Evolutionary conservation across 2,888 invertebrate species (phyloP).

Genomic region (Ectemnius lituratus): DNA sequence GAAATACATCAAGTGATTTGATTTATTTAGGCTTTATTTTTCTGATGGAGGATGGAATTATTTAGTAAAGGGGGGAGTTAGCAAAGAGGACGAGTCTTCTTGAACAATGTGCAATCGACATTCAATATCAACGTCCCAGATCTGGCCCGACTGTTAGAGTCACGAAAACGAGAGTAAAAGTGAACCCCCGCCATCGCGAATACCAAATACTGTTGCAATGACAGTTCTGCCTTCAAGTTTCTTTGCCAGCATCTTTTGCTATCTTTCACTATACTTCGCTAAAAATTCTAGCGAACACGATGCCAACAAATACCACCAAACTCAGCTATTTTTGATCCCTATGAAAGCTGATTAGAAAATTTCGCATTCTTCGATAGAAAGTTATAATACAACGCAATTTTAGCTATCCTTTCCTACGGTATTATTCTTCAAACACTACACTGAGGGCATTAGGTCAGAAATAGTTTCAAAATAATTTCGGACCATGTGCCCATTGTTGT

Average conservation of each 20-base stretch:
- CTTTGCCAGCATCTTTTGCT: conserved; percentile 25
- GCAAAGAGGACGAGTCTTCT: conserved; percentile 32
- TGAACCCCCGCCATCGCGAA: conserved; percentile 16
- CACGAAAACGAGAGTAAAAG: conserved; percentile 55
- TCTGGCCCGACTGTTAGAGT: conserved; percentile 38
- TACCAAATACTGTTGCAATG: conserved; percentile 41
- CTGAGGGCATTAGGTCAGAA: no score
- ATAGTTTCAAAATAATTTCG: no score
- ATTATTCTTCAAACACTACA: no score
- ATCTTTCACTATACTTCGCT: conserved; percentile 20
- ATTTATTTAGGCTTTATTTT: no score
- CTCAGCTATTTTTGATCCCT: no score
- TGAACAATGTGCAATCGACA: conserved; percentile 44
- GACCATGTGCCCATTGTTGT: no score
- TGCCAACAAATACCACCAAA: neutral
- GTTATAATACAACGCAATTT: no score
- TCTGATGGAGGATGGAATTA: neutral
- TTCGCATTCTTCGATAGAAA: no score
- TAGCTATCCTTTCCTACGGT: no score
- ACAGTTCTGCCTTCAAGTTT: conserved; percentile 30
- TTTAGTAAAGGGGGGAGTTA: neutral
- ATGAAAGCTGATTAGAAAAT: no score
- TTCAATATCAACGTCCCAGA: conserved; percentile 51
- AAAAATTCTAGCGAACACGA: no score
- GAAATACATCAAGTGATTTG: no score